Evolutionary conservation across 2,888 invertebrate species (phyloP), one percentile per base, ranked within the genome.

Genomic region (Hirtodrosophila histrioides): DNA sequence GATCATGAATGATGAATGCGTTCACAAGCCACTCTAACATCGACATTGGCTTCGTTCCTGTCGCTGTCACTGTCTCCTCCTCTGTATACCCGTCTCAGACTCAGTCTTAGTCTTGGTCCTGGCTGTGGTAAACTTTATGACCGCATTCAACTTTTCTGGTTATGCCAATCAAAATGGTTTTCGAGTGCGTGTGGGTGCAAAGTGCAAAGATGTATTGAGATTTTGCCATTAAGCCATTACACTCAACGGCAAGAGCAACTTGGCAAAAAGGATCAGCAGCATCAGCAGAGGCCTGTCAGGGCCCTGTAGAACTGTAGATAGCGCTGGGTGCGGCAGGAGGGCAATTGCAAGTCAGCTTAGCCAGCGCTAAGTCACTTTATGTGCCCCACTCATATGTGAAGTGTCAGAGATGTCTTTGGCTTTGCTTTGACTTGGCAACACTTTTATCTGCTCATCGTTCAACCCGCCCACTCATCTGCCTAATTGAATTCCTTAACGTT

Each of bases 401-500:
- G 82, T 82, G 82, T 87, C 82, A 87, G 81, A 84, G 66, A 77
- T 84, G 78, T 82, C 85, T 69, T 65, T 70, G 58, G 67, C 69
- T 63, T 61, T 62, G 35, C 81, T 69, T 71, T 82, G 75, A 71
- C 78, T 85, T 78, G 72, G 78, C 85, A 75, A 85, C 75, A 82
- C 88, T 82, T 78, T 82, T 81, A 75, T 72, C 82, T 66, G 72
- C 62, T 66, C 71, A 68, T 63, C 78, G 31, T 51, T 49, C 62
- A 51, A 39, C 61, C 73, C 73, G 49, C 60, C 77, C 69, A 76
- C 85, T 80, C 82, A 82, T 86, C 82, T 86, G 81, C 84, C 86
- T 82, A 82, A 82, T 82, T 82, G 82, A 86, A 82, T 86, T 86
- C 86, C 86, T 86, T 86, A 81, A 66, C 84, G 60, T 58, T 46